Evolutionary conservation across 2,888 invertebrate genomes (phyloP), one percentile per base, ranked within the genome.

Genomic region (Eumacrocentrus americanus): DNA sequence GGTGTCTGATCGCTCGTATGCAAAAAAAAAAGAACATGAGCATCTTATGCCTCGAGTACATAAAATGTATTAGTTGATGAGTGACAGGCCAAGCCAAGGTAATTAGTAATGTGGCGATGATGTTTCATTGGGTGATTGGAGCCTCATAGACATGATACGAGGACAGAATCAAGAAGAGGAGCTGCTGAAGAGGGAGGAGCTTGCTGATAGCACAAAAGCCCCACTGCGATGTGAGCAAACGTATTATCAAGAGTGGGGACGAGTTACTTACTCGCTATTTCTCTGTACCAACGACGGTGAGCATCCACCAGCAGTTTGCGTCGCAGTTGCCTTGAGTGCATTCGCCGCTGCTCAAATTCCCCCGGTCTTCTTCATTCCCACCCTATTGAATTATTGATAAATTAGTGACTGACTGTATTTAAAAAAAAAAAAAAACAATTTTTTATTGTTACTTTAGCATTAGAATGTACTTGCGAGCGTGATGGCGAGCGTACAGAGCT

Each of bases 191-290:
- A 44, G 46, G 9, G 22, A 11, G 23, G 20, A 37, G 23, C 51
- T 38, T 52, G 22, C 20, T 20, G 51, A 52, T 37, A 52, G 51
- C 12, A 35, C 34, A 52, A 44, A 34, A 34, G 52, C 57, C 48
- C 11, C 34, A 60, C 37, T 47, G 48, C 23, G 38, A 35, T 59
- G 54, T 46, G 29, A 54, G 42, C 23, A 23, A 51, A 42, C 34
- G 48, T 50, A 40, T 54, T 35, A 48, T 20, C 55, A 50, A 53
- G 55, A 61, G 61, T 35, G 53, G 55, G 58, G 51, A 62, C 55
- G 58, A 63, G 35, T 62, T 68, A 67, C 68, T 69, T 69, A 69
- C 68, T 67, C 61, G 67, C 62, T 67, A 66, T 67, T n/a, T 67
- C 64, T 59, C 63, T 68, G 64, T 67, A 56, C 62, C 51, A 60